phyloP scores from a whole-genome alignment of 2,888 invertebrate species.

The Plutella xylostella region DNA sequence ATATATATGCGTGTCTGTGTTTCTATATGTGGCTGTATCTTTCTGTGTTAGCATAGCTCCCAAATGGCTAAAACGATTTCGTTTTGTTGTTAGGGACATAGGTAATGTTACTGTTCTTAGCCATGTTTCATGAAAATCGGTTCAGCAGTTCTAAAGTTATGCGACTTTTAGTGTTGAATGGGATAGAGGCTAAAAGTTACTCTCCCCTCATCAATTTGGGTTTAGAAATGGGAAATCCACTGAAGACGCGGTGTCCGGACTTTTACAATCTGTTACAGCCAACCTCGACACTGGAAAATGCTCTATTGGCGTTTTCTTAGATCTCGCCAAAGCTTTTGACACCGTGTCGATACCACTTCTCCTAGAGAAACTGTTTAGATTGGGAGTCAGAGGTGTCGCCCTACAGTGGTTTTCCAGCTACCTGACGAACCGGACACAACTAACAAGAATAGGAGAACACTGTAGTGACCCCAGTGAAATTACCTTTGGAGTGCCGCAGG shows the following conservation, averaged over 20 bases:
- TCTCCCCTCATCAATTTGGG: constrained; percentile 12
- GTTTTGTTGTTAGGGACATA: too few relatives aligned
- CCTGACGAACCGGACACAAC: neutral
- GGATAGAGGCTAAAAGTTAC: too few relatives aligned
- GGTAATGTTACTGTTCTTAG: too few relatives aligned
- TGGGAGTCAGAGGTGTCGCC: neutral
- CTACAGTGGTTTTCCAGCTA: constrained; percentile 4
- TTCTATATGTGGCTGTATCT: too few relatives aligned
- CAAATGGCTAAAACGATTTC: too few relatives aligned
- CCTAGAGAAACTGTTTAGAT: neutral
- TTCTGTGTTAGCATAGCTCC: too few relatives aligned
- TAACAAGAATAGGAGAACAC: neutral
- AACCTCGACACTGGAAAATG: neutral
- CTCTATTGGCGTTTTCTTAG: neutral
- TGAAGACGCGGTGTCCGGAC: constrained; percentile 7
- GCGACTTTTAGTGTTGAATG: too few relatives aligned
- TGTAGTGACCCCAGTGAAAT: neutral
- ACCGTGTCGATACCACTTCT: constrained; percentile 5
- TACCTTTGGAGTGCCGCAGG: neutral
- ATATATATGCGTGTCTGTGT: too few relatives aligned
- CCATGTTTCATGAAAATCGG: too few relatives aligned
- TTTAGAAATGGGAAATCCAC: constrained; percentile 9
- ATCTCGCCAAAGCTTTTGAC: neutral
- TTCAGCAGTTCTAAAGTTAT: too few relatives aligned
- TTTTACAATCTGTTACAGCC: neutral